Evolutionary conservation across 2,888 invertebrate species (phyloP), one percentile per base, ranked within the genome.

Genomic region (Carabus problematicus): DNA sequence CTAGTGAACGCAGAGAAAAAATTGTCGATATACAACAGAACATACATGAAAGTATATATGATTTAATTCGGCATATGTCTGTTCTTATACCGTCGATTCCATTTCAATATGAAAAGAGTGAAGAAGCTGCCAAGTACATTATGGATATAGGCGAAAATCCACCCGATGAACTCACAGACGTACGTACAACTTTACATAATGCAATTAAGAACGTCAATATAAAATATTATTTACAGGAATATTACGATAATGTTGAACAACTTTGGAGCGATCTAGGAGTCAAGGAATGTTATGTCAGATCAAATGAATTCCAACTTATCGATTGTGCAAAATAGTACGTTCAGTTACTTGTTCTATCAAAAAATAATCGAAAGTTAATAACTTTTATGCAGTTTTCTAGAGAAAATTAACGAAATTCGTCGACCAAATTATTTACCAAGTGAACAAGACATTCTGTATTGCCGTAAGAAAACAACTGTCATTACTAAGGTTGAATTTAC

Each of bases 271-370:
- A 94, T 78, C 80, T 82, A 0, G 92, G 91, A 0, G 88, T 93
- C 1, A 85, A 88, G 76, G 85, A 89, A 75, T 88, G 90, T 72
- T 92, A 87, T 75, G 82, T 83, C 73, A 83, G 91, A 75, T 89
- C 91, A 0, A 90, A 91, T 78, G 91, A 92, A 79, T 93, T 90
- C 76, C 92, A 92, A 76, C 82, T 93, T 1, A 88, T 93, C 52
- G 93, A 93, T 76, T 91, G 92, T 77, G 91, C 93, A 8, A 90
- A 91, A 85, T 91, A 93, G 93, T 93, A 83, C 88, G 91, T 87
- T 43, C n/a, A n/a, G n/a, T 43, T 18, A 9, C 7, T 61, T 45
- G 14, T 60, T 49, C n/a, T 39, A 52, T 9, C 7, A 7, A 3
- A 7, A 52, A 14, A 16, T 12, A 40, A 40, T 18, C 7, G 11